These are phyloP conservation scores for Pseudomyrmex sp. DNA, from an alignment of 1,140 invertebrate species.

Conservation along the genomic window DNA sequence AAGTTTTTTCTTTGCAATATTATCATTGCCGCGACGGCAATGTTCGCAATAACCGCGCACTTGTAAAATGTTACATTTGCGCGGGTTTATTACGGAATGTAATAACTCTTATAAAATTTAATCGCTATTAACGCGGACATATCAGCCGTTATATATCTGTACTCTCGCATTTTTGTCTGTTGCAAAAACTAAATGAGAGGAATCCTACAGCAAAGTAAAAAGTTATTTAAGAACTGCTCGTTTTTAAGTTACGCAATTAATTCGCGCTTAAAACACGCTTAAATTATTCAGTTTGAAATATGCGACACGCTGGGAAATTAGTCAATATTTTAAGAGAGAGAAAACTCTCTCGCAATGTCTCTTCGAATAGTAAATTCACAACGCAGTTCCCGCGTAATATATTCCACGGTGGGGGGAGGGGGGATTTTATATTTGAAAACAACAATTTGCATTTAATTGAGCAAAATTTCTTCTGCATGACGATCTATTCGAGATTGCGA, in stretches of 20 bases:
- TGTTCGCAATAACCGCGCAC: too few relatives aligned
- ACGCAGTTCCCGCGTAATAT: background rate
- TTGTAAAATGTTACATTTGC: too few relatives aligned
- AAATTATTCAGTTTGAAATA: constrained; percentile 57
- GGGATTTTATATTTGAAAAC: constrained; percentile 1
- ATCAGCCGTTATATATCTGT: background rate
- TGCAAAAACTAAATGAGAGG: constrained; percentile 5
- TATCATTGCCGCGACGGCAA: too few relatives aligned
- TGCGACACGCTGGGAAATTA: background rate
- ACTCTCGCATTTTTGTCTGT: constrained; percentile 9
- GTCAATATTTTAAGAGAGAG: background rate
- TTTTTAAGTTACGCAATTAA: constrained; percentile 39
- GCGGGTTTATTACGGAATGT: too few relatives aligned
- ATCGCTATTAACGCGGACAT: constrained; percentile 12
- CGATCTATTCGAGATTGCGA: background rate
- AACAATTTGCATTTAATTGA: constrained; percentile 39
- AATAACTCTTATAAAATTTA: background rate
- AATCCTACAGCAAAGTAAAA: background rate
- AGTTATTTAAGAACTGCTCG: constrained; percentile 20
- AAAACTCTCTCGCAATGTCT: background rate
- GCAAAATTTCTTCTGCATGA: background rate
- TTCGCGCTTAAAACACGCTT: background rate
- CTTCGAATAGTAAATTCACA: constrained; percentile 4
- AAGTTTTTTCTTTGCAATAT: too few relatives aligned
- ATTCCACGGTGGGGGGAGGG: too few relatives aligned